Evolutionary conservation across 2,797 vertebrate genomes (phyloP), one percentile per base, ranked within the genome.

Genomic region (Leptodactylus fallax): DNA sequence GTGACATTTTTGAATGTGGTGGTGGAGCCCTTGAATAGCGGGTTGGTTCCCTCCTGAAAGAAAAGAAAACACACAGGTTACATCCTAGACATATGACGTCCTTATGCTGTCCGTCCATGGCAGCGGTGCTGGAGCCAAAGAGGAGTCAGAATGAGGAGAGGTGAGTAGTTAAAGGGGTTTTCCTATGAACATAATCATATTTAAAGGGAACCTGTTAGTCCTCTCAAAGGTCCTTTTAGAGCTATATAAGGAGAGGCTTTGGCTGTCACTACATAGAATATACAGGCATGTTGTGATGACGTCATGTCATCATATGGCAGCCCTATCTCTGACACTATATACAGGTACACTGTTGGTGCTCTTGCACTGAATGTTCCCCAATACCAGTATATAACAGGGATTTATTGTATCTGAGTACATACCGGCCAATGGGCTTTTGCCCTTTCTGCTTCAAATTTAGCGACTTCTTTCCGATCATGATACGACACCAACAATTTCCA

Each of bases 1-100:
- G 98, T 98, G 87, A 99, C 95, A 61, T 99, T 99, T 96, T 97
- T 98, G 92, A 99, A 99, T 21, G 98, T 99, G 77, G 97, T 97
- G 17, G 97, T 99, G 2, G 98, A 98, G 77, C 98, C 98, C 94
- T 91, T 96, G 94, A 99, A 99, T 87, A 99, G 93, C 87, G 98
- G 98, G 92, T 99, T 99, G 91, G 97, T 99, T 90, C 97, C 97
- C 90, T 97, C 97, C 98, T 99, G 90, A 83, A 93, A 92, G 90
- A 86, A 60, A 51, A n/a, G 25, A 86, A 60, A 45, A 83, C 2
- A 69, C 63, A 67, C 10, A 67, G n/a, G 7, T 71, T 71, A 45
- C 67, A 71, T 16, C 25, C 13, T 67, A 67, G 27, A 36, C 36
- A 36, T 53, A 8, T 53, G 51, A 9, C 8, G 51, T 53, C 51